A percentile compares a stretch with the other conserved stretches of the same genome.
Conservation (phyloP, 2,113 vertebrate species). For the Oxyruncus cristatus region DNA sequence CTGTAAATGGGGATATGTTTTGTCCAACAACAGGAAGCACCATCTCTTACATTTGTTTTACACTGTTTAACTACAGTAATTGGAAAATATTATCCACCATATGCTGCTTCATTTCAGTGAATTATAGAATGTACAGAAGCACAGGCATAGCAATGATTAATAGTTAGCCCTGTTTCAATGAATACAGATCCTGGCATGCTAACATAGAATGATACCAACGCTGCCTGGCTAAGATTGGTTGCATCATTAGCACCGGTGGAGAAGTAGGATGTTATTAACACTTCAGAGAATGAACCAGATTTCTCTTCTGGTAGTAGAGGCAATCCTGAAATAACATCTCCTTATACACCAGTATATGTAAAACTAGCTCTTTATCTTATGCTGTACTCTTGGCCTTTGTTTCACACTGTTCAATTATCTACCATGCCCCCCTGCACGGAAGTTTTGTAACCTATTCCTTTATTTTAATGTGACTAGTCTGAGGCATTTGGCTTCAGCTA, state of each 20-base stretch:
- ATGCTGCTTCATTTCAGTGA: not conserved
- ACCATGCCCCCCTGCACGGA: not conserved
- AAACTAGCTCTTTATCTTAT: not conserved
- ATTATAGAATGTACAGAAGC: constrained; percentile 16
- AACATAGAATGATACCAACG: not conserved
- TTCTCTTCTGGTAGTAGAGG: not conserved
- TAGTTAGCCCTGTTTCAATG: not conserved
- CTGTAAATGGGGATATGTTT: not conserved
- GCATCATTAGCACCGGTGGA: not conserved
- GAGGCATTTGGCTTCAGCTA: not conserved
- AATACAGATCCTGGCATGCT: not conserved
- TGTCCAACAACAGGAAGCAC: not conserved
- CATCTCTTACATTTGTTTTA: not conserved
- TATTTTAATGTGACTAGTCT: not conserved
- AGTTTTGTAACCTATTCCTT: not conserved
- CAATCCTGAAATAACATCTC: not conserved
- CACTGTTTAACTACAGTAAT: not conserved
- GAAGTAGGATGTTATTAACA: not conserved
- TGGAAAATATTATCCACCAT: constrained; percentile 27
- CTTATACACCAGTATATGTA: not conserved
- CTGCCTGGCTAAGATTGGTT: not conserved
- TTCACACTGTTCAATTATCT: not conserved
- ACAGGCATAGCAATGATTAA: not conserved
- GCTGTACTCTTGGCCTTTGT: not conserved
- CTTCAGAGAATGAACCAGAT: not conserved